Evolutionary conservation across 2,888 invertebrate genomes (phyloP).

Genomic region (Pristionchus exspectatus): DNA sequence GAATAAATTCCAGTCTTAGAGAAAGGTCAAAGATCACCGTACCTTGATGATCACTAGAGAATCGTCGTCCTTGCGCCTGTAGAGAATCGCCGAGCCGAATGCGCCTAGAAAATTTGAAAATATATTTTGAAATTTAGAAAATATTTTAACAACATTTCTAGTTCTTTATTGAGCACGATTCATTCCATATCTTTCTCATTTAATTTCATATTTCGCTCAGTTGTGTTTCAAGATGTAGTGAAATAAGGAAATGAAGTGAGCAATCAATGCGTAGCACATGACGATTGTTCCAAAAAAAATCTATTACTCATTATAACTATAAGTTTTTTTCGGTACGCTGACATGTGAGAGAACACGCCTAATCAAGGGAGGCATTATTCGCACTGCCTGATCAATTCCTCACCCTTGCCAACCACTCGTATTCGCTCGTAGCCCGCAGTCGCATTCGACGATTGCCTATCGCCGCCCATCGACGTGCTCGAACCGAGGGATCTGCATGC

Average conservation of each 20-base stretch:
- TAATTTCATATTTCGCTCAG: not conserved
- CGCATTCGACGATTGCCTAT: slow-evolving; percentile 54
- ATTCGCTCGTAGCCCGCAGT: slow-evolving; percentile 83
- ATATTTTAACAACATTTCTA: no score
- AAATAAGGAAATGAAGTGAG: not conserved
- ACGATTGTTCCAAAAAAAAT: no score
- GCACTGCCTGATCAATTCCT: slow-evolving; percentile 7
- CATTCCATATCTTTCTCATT: not conserved
- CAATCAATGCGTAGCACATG: not conserved
- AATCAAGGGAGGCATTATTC: not conserved
- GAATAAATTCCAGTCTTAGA: not conserved
- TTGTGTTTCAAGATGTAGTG: not conserved
- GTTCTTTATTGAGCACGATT: not conserved
- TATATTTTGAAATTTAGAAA: not conserved
- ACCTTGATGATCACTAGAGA: slow-evolving; percentile 85
- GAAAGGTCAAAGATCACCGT: not conserved
- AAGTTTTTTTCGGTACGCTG: no score
- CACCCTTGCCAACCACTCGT: slow-evolving; percentile 84
- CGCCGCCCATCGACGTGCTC: not conserved
- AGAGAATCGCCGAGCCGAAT: slow-evolving; percentile 86
- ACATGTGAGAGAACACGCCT: no score
- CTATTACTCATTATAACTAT: no score
- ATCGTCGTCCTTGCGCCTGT: slow-evolving; percentile 84
- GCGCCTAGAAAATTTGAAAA: slow-evolving; percentile 81
- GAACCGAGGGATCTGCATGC: slow-evolving; percentile 23